Evolutionary conservation across 2,888 invertebrate species (phyloP), one percentile per base, ranked within the genome.

Genomic region (Andrena hattorfiana): DNA sequence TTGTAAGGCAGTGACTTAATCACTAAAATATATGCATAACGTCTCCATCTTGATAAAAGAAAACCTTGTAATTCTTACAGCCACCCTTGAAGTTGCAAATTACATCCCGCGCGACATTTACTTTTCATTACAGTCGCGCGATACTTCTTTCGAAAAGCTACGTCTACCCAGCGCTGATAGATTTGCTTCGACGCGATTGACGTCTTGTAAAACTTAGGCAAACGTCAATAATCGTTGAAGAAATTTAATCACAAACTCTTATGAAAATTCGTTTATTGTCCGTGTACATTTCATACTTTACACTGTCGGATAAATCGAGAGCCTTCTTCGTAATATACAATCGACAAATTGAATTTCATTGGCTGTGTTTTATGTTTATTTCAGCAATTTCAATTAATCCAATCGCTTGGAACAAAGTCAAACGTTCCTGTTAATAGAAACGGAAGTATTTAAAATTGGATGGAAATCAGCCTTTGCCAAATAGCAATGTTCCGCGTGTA

Each of bases 1-100:
- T 83, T 83, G 84, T 83, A 83, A 84, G 83, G 83, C 83, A 84
- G 84, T 84, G 83, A 84, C 81, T 84, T 84, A 84, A 83, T 69
- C 83, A 83, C 79, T 83, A 73, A 84, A 84, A 84, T 83, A 83
- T 84, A 84, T 68, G 79, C 83, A 75, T 80, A 84, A 83, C 73
- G 70, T 79, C 79, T 73, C 76, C 83, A 68, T 72, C 83, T 83
- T 84, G 83, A 56, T 83, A 83, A 84, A 75, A 75, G 2, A 60
- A 78, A 72, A 72, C 68, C 62, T 78, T 83, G 64, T 71, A 49
- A 77, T 73, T 82, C 56, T 59, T 77, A 51, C 75, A 70, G 35
- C 54, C 66, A 73, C 48, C 56, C 66, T 69, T 13, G 71, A 51
- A 51, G 35, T 62, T 67, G 20, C 28, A n/a, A 51, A 60, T 68